Percentiles rank a stretch among this genome's conserved stretches.
Conservation (phyloP, 2,113 vertebrate genomes). For the Laticauda colubrina region DNA sequence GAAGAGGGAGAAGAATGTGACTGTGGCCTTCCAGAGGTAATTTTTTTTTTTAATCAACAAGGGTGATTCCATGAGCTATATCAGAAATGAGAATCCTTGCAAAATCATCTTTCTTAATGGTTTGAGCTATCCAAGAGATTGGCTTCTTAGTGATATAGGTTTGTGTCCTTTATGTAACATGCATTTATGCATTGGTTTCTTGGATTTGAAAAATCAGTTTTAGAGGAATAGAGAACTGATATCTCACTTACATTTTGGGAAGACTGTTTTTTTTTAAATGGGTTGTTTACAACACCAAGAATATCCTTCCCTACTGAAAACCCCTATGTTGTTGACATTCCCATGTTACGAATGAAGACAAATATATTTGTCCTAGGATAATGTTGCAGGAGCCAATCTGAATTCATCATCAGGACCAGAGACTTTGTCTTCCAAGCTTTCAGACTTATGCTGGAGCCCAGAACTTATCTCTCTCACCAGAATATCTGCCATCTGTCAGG, state of each 20-base stretch:
- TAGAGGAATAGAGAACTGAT: not conserved
- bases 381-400: too few relatives aligned
- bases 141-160: not conserved
- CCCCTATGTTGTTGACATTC: not conserved
- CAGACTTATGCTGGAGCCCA: too few relatives aligned
- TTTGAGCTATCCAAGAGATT: not conserved
- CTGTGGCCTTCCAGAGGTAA: constrained; percentile 72
- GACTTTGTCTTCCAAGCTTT: too few relatives aligned
- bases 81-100: not conserved
- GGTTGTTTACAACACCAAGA: not conserved
- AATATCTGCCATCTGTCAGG: too few relatives aligned
- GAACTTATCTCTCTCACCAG: too few relatives aligned
- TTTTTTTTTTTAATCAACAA: not conserved
- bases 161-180: not conserved
- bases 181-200: not conserved
- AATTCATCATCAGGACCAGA: too few relatives aligned
- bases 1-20: constrained; percentile 77
- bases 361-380: not conserved
- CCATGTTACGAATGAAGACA: not conserved
- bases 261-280: not conserved
- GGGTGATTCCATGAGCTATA: accelerated
- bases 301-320: not conserved
- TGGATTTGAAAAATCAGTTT: not conserved
- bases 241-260: not conserved
- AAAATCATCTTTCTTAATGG: not conserved